These are phyloP conservation scores for Rhinophrynus dorsalis DNA, from an alignment of 2,797 vertebrate genomes.

Conservation along the genomic window DNA sequence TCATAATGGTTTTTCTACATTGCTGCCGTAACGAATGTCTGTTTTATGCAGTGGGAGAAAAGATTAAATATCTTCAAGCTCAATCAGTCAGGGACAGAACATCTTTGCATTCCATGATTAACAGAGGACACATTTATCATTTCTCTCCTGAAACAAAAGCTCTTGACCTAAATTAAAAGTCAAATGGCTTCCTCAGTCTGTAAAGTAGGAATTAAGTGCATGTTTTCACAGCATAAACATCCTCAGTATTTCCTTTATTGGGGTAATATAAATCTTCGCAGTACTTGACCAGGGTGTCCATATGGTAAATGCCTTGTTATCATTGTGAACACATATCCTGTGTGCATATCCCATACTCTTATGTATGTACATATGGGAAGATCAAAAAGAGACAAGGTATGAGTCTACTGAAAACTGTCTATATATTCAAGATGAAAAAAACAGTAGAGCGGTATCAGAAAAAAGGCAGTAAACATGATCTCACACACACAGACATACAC, in stretches of 20 bases:
- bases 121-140: constrained; percentile 46
- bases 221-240: constrained; percentile 35
- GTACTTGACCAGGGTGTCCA: no score
- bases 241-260: background rate
- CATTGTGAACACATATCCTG: no score
- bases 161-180: constrained; percentile 58
- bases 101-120: constrained; percentile 49
- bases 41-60: constrained; percentile 40
- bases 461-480: no score
- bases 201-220: constrained; percentile 40
- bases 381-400: no score
- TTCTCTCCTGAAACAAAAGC: constrained; percentile 56
- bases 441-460: no score
- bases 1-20: constrained; percentile 36
- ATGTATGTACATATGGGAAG: no score
- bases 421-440: no score
- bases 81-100: constrained; percentile 47
- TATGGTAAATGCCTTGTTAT: no score
- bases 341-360: no score
- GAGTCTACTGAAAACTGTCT: no score
- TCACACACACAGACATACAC: no score
- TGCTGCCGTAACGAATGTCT: constrained; percentile 39
- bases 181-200: constrained; percentile 55
- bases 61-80: constrained; percentile 51
- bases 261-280: background rate